Evolutionary conservation across 2,888 invertebrate genomes (phyloP).

Genomic region (Cosmia pyralina): DNA sequence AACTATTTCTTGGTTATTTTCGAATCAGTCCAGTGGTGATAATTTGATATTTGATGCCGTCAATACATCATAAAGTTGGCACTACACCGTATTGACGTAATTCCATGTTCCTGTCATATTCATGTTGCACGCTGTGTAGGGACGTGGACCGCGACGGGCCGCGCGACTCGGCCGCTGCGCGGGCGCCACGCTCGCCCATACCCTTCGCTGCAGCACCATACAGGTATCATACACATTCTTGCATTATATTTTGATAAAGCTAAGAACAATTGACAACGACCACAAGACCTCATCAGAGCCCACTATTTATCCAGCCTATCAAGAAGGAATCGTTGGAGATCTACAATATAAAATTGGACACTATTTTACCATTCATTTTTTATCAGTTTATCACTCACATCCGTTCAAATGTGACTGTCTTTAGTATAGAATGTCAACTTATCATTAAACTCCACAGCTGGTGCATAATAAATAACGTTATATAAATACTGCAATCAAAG

Average conservation of each 20-base stretch:
- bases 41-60: slow-evolving; percentile 37
- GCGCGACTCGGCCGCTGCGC: slow-evolving; percentile 72
- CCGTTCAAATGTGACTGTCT: slow-evolving; percentile 53
- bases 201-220: slow-evolving; percentile 83
- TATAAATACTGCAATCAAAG: slow-evolving; percentile 46
- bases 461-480: slow-evolving; percentile 39
- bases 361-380: slow-evolving; percentile 16
- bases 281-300: background rate
- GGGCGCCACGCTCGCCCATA: slow-evolving; percentile 85
- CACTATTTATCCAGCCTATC: background rate
- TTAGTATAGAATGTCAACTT: slow-evolving; percentile 41
- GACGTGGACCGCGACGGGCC: slow-evolving; percentile 84
- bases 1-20: slow-evolving; percentile 39
- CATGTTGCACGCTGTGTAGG: slow-evolving; percentile 74
- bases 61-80: slow-evolving; percentile 48
- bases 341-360: slow-evolving; percentile 6
- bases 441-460: slow-evolving; percentile 35
- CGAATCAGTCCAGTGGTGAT: slow-evolving; percentile 29
- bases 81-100: slow-evolving; percentile 51
- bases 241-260: slow-evolving; percentile 23
- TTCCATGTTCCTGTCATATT: slow-evolving; percentile 56
- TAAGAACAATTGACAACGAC: background rate
- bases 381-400: slow-evolving; percentile 26
- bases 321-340: slow-evolving; percentile 8
- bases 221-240: slow-evolving; percentile 79